These are phyloP conservation scores for Pampusana beccarii DNA, from an alignment of 2,113 vertebrate genomes.

Conservation along the genomic window DNA sequence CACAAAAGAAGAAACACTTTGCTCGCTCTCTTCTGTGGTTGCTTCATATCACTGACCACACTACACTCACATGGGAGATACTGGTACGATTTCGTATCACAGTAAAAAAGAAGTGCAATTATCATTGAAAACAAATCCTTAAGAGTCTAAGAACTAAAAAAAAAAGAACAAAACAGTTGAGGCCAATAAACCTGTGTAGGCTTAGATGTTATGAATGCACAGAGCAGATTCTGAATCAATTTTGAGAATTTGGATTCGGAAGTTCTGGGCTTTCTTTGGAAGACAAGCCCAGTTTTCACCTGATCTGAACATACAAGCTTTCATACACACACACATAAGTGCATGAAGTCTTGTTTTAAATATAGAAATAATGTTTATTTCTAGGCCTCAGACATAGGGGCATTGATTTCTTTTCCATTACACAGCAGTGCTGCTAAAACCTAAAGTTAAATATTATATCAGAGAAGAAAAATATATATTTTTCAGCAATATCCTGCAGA, in stretches of 20 bases:
- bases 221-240: background rate
- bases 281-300: background rate
- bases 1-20: background rate
- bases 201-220: background rate
- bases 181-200: background rate
- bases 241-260: background rate
- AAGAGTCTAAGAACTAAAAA: background rate
- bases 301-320: background rate
- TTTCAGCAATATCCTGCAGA: background rate
- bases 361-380: background rate
- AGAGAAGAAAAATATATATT: background rate
- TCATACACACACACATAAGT: background rate
- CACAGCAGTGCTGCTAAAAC: background rate
- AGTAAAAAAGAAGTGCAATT: background rate
- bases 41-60: background rate
- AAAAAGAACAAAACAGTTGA: background rate
- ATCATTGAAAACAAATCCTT: background rate
- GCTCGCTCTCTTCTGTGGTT: background rate
- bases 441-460: background rate
- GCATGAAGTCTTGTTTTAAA: background rate
- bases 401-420: background rate
- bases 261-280: background rate
- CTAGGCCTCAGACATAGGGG: background rate
- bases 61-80: background rate
- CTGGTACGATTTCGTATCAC: rapidly evolving